Base-by-base conservation (phyloP, 2,113 vertebrate species). In the Onychostruthus taczanowskii region DNA sequence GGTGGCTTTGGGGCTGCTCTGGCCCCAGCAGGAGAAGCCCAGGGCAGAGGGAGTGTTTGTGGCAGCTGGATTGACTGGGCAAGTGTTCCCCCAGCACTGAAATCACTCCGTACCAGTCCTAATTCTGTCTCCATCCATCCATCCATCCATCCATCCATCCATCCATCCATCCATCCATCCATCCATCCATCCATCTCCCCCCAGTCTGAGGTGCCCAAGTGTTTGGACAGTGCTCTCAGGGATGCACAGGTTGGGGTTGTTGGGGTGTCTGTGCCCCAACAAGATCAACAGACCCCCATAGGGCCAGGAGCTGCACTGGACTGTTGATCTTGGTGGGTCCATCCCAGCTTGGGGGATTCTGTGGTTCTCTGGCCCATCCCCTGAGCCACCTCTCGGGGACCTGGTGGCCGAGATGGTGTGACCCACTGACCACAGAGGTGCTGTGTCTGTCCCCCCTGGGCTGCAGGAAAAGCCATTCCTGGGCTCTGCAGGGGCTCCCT, bases 1-100 rank as follows among this genome's bases (percentile, higher is more conserved):
- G 3, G 23, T 0, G 0, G 7, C 37, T 41, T 37, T 21, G 61
- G 46, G 74, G 39, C 66, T 66, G 33, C 23, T 33, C 37, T 81
- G 61, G 62, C 9, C 28, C 59, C 11, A 1, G 4, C 55, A 23
- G 61, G 39, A 43, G 44, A 43, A 82, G 21, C 21, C 24, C 31
- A 78, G 50, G 31, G 73, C 23, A n/a, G 7, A 6, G 49, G 26
- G 44, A 7, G 2, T 39, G 10, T 61, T 16, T 41, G 44, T 27
- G 59, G 43, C 28, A 55, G 44, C 43, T 33, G 61, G 30, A 22
- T 19, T 69, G 55, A 30, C 20, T 11, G 1, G 5, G 30, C 35
- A 52, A 39, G 18, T 37, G 31, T 69, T 69, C 28, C 47, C 24
- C 31, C 55, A 66, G 66, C 33, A 22, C 73, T 35, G 55, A 53